Conservation (phyloP, 2,797 vertebrate species). For the Pipistrellus nathusii region DNA sequence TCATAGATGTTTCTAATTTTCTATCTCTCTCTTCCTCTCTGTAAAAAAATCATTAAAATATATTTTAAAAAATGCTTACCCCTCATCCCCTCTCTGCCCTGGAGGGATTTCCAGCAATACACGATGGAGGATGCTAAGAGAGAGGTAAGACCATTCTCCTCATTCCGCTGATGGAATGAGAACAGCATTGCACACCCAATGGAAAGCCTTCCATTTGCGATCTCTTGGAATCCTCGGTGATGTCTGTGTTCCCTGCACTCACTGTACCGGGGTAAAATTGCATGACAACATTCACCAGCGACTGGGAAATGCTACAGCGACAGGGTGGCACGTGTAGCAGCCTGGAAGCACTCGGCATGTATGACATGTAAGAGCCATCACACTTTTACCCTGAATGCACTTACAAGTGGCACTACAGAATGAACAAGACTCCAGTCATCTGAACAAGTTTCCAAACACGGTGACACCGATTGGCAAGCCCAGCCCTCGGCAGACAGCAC, state of each 20-base stretch:
- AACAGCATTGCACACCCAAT: not conserved
- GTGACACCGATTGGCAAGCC: slow-evolving; percentile 72
- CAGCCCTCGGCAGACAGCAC: slow-evolving; percentile 63
- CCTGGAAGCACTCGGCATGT: slow-evolving; percentile 21
- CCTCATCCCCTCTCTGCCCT: not conserved
- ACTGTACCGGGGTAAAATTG: not conserved
- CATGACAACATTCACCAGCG: not conserved
- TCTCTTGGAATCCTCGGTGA: slow-evolving; percentile 7
- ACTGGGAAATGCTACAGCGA: slow-evolving; percentile 24
- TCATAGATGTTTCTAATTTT: too few relatives aligned
- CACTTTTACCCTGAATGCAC: slow-evolving; percentile 61
- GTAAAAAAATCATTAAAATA: too few relatives aligned
- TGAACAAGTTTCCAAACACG: slow-evolving; percentile 71
- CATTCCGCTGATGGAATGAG: not conserved
- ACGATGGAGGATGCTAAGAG: not conserved
- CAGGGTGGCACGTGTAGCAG: not conserved
- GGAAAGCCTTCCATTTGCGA: not conserved
- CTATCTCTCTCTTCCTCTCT: too few relatives aligned
- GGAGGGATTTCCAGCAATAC: not conserved
- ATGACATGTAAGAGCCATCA: slow-evolving; percentile 51
- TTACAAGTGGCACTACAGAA: slow-evolving; percentile 68
- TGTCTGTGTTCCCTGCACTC: slow-evolving; percentile 11
- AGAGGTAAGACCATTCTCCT: not conserved
- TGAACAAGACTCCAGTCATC: slow-evolving; percentile 78
- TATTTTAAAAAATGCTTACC: too few relatives aligned